A percentile compares a stretch with the other conserved stretches of the same genome.
Conservation (phyloP, 2,797 vertebrate genomes). For the Acanthurus leucopareius region DNA sequence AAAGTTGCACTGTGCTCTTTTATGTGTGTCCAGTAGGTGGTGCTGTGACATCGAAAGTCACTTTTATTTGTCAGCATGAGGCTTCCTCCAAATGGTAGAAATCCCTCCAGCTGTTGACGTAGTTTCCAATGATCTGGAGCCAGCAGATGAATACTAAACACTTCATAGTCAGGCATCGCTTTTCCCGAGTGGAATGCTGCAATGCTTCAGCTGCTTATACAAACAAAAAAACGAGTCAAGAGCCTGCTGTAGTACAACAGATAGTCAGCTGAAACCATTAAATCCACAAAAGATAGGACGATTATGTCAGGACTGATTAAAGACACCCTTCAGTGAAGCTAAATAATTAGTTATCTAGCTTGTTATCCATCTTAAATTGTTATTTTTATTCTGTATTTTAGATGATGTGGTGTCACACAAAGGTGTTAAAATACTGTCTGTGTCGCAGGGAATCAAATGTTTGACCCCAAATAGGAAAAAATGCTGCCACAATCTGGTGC, state of each 20-base stretch:
- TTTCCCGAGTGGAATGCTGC: constrained; percentile 46
- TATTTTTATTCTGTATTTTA: background rate
- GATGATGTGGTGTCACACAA: background rate
- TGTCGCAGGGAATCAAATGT: background rate
- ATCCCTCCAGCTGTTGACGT: constrained; percentile 78
- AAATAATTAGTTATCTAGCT: constrained; percentile 1
- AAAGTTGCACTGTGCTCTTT: constrained; percentile 22
- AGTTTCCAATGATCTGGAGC: constrained; percentile 71
- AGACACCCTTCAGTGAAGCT: constrained; percentile 12
- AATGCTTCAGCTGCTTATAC: constrained; percentile 21
- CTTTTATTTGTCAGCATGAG: constrained; percentile 18
- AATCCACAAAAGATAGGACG: constrained; percentile 29
- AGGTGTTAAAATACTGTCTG: background rate
- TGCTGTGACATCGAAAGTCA: constrained; percentile 58
- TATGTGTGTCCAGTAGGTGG: constrained; percentile 78
- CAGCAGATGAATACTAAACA: constrained; percentile 75
- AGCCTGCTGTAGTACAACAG: background rate
- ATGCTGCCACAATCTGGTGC: constrained; percentile 11
- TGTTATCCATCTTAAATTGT: constrained; percentile 16
- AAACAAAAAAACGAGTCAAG: background rate
- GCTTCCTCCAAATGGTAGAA: constrained; percentile 68
- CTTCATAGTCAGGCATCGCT: constrained; percentile 36
- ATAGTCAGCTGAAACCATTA: constrained; percentile 5
- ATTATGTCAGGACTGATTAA: constrained; percentile 31
- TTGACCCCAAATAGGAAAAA: background rate